These are phyloP conservation scores for Ephydatia muelleri DNA, from an alignment of 37 sponge, comb jelly and placozoan genomes.

Conservation along the genomic window DNA sequence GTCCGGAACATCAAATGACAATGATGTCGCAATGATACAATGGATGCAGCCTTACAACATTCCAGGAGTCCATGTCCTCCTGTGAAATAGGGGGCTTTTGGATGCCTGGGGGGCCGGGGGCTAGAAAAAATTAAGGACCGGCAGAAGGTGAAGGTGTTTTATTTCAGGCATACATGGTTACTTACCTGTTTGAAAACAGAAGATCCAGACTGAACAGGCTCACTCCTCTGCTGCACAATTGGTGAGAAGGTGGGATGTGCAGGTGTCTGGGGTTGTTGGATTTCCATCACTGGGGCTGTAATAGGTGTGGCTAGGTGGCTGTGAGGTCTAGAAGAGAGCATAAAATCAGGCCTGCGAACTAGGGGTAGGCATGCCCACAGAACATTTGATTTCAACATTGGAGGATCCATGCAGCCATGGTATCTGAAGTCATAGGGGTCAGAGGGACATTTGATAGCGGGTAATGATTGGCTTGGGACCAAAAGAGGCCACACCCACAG, in stretches of 20 bases:
- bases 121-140: not conserved
- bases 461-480: not conserved
- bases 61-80: conserved; percentile 56
- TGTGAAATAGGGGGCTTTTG: conserved; percentile 71
- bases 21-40: not conserved
- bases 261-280: not conserved
- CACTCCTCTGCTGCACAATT: too few species aligned
- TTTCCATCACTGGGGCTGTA: conserved; percentile 25
- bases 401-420: conserved; percentile 76
- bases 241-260: too few species aligned
- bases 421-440: too few species aligned
- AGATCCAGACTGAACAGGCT: too few species aligned
- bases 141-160: not conserved
- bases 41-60: conserved; percentile 46
- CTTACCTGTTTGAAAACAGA: not conserved
- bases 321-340: too few species aligned
- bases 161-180: not conserved
- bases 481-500: not conserved
- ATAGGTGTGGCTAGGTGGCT: not conserved
- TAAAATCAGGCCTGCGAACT: not conserved
- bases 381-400: conserved; percentile 44
- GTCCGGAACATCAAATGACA: conserved; percentile 24
- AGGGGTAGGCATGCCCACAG: conserved; percentile 9
- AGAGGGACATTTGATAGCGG: too few species aligned
- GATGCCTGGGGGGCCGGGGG: conserved; percentile 24